These are phyloP conservation scores for Drosophila ironensis DNA, from an alignment of 1,140 invertebrate species.

Conservation along the genomic window DNA sequence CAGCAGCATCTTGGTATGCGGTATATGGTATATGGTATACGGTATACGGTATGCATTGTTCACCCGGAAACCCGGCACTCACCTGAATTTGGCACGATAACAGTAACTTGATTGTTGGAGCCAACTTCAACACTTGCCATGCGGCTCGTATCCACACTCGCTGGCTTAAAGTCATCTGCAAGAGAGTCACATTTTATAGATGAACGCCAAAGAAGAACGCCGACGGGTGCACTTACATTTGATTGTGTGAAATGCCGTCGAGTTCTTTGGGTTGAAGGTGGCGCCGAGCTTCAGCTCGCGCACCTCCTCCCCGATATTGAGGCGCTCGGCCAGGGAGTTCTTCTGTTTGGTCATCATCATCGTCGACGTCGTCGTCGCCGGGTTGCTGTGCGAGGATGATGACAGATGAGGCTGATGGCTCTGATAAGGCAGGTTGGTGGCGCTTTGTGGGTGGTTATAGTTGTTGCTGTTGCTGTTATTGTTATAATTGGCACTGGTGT, in stretches of 20 bases:
- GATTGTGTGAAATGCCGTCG: slow-evolving; percentile 90
- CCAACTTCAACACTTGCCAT: slow-evolving; percentile 94
- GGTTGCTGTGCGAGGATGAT: slow-evolving; percentile 14
- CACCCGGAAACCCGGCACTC: slow-evolving; percentile 41
- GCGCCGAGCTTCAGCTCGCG: slow-evolving; percentile 92
- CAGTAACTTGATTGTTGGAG: slow-evolving; percentile 93
- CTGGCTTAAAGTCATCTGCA: slow-evolving; percentile 98
- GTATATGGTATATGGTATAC: too few species aligned
- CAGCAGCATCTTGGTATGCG: too few species aligned
- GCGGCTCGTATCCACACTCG: slow-evolving; percentile 95
- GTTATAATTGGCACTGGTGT: slow-evolving; percentile 76
- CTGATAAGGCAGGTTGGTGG: slow-evolving; percentile 67
- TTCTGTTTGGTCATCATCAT: slow-evolving; percentile 81
- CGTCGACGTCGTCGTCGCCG: slow-evolving; percentile 63
- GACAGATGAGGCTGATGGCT: slow-evolving; percentile 15
- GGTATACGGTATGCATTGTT: too few species aligned
- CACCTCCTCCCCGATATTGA: slow-evolving; percentile 88
- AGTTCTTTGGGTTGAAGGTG: slow-evolving; percentile 87
- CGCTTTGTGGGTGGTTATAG: slow-evolving; percentile 56
- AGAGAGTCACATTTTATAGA: slow-evolving; percentile 43
- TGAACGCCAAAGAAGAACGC: background rate
- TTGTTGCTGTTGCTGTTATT: slow-evolving; percentile 66
- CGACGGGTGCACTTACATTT: slow-evolving; percentile 87
- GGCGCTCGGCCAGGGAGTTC: slow-evolving; percentile 80
- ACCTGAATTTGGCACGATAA: slow-evolving; percentile 95